Conservation (phyloP, 2,888 invertebrate species). For the Palloptera scutellata region DNA sequence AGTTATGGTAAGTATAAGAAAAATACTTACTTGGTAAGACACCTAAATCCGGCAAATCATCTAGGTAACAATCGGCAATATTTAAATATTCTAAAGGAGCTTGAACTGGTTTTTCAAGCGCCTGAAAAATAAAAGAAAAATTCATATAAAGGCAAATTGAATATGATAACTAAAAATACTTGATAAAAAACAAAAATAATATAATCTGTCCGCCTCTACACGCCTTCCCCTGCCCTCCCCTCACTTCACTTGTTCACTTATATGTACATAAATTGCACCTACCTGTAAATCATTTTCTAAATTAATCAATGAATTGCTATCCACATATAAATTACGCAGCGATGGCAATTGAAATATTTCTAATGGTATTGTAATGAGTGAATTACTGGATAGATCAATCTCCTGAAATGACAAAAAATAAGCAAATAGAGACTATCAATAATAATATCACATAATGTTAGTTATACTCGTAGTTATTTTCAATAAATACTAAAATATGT, state of each 20-base stretch:
- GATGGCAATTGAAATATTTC: slow-evolving; percentile 68
- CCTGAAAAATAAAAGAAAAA: slow-evolving; percentile 34
- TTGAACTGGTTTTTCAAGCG: slow-evolving; percentile 66
- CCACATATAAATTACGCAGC: slow-evolving; percentile 71
- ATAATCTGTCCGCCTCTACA: no score
- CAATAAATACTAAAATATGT: no score
- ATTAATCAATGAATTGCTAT: slow-evolving; percentile 58
- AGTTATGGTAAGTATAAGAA: no score
- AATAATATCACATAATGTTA: no score
- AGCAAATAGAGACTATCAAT: not conserved
- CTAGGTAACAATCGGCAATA: slow-evolving; percentile 70
- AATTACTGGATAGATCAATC: slow-evolving; percentile 64
- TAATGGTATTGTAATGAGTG: slow-evolving; percentile 58
- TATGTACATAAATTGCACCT: slow-evolving; percentile 35
- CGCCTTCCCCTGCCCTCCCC: no score
- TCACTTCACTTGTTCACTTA: not conserved
- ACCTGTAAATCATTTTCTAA: slow-evolving; percentile 54
- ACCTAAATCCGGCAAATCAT: slow-evolving; percentile 70
- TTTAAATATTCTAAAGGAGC: slow-evolving; percentile 70
- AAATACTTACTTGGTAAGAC: slow-evolving; percentile 66
- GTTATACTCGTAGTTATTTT: no score
- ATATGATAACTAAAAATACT: no score
- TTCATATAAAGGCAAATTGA: not conserved
- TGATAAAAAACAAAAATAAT: no score
- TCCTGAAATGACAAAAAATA: slow-evolving; percentile 47